Evolutionary conservation across 92 coral and sea anemone species (phyloP), one percentile per base, ranked within the genome.

Genomic region (Parazoanthus swiftii): DNA sequence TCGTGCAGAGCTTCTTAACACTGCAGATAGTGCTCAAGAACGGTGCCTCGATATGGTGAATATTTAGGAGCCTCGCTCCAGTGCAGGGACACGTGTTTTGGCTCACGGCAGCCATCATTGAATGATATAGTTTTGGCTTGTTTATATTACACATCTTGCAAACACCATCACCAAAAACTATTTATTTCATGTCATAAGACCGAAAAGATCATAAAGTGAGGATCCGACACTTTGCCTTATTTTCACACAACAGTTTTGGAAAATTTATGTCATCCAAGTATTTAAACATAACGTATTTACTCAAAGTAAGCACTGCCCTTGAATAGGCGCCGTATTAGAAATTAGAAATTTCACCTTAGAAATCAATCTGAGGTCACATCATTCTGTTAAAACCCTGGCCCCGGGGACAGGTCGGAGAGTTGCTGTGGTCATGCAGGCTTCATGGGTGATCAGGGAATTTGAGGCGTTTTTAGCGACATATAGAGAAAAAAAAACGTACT

Each of bases 291-390:
- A 29, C 33, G 33, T 29, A 29, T 29, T 29, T 29, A 29, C 33
- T 29, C 33, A 29, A 29, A 29, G 33, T 83, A 88, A 88, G 89
- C 89, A 86, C 93, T 91, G 91, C 91, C 93, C 91, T 91, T 88
- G 88, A 91, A 91, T 91, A 91, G 82, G 88, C 86, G 85, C 91
- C 91, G 89, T 90, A 89, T 81, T 86, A 80, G 86, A 89, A 89
- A 29, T 29, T 89, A 86, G 58, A 77, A 75, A 59, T 42, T 26
- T 50, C 81, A 77, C 81, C 81, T 77, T 77, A 77, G 81, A 77
- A 77, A 77, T 77, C 81, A 77, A 77, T 77, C 33, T 0, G 73
- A 15, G 20, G 20, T 67, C 33, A 7, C 73, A 67, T 67, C 73
- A 67, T 26, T 67, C 25, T 26, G 20, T 67, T 67, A 26, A 67